Base-by-base conservation (phyloP, 1,140 invertebrate species). In the Zaprionus ornatus region DNA sequence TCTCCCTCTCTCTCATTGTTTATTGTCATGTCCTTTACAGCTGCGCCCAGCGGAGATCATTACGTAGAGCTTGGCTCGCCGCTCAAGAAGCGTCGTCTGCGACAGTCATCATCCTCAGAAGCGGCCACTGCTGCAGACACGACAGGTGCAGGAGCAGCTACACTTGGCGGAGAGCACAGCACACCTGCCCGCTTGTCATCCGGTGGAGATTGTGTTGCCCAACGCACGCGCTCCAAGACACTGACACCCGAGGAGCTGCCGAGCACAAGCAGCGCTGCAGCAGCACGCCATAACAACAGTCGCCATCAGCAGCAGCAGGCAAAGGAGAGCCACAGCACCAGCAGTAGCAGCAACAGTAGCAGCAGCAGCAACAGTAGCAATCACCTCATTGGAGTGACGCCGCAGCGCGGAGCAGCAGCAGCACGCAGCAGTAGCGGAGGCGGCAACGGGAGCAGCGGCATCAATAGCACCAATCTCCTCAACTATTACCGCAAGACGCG, bases 401-500 rank as follows among this genome's bases (percentile, higher is more conserved):
- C 85, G 71, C 63, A 79, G 61, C 73, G 76, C 25, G 66, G 78
- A 25, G 65, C 65, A 65, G 74, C 77, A 71, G 29, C 63, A 40
- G 61, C 66, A 57, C 76, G 79, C 21, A 64, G 56, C 45, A 80
- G 29, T 23, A 70, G 67, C 61, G 52, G 48, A 19, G 12, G 45
- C 19, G 19, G 45, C 12, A 19, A 19, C 6, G 19, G 10, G 3
- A 37, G 57, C 42, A 29, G n/a, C 15, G 45, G 48, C 61, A 54
- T 68, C 45, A 63, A 71, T 56, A 65, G 79, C 50, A 63, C 83
- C 54, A 92, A 90, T 78, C 70, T 92, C 67, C 74, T 92, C 5
- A 92, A 91, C 57, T 92, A 92, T 67, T 92, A 92, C 77, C 83
- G 91, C 19, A 92, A 92, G 74, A 92, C 91, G 59, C 86, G 91